phyloP scores from a whole-genome alignment of 2,113 vertebrate species.

The Prunella fulvescens region DNA sequence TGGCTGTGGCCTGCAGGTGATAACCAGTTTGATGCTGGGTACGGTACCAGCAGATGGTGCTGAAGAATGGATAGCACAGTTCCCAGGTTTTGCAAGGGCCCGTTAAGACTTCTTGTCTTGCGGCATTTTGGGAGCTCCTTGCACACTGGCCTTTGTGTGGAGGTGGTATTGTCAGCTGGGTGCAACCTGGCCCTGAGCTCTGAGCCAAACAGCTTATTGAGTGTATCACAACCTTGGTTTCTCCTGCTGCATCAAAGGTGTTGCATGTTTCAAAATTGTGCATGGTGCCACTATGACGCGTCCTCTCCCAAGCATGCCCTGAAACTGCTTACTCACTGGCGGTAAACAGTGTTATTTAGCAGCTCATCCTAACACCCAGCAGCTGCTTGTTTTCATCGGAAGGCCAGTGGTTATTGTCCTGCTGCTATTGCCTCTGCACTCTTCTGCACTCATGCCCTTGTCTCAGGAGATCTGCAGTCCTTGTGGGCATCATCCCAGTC shows the following conservation, averaged over 20 bases:
- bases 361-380: background rate
- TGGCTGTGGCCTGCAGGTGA: background rate
- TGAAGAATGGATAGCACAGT: conserved; percentile 34
- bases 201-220: background rate
- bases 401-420: background rate
- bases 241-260: background rate
- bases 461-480: background rate
- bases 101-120: background rate
- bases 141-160: fast-evolving
- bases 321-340: background rate
- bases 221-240: background rate
- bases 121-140: background rate
- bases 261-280: background rate
- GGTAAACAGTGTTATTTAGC: background rate
- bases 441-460: background rate
- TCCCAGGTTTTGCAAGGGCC: background rate
- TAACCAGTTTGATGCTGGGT: background rate
- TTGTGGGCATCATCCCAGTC: background rate
- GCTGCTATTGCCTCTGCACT: background rate
- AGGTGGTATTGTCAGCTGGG: fast-evolving
- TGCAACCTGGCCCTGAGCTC: fast-evolving
- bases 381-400: background rate
- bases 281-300: background rate
- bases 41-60: conserved; percentile 31
- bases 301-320: background rate